A percentile compares a stretch with the other conserved stretches of the same genome.
phyloP scores from a whole-genome alignment of 2,113 vertebrate species.

The Pangasianodon gigas region DNA sequence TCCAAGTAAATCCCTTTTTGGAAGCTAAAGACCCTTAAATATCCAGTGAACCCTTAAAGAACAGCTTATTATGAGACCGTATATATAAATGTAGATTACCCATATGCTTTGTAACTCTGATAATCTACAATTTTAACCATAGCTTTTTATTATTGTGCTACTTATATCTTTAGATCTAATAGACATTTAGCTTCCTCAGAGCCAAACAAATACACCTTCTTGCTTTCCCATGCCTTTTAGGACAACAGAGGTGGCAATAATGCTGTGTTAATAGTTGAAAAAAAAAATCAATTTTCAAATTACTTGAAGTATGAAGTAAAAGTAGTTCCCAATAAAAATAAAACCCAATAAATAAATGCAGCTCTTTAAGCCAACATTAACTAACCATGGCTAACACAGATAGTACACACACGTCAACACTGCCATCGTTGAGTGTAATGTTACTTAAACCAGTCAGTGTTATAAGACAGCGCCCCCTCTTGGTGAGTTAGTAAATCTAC shows the following conservation, averaged over 20 bases:
- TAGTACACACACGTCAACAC: no score
- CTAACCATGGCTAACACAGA: no score
- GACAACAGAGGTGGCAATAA: no score
- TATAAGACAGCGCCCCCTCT: conserved; percentile 14
- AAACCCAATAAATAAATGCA: no score
- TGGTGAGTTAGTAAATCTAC: neutral
- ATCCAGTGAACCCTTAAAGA: neutral
- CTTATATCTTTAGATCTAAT: neutral
- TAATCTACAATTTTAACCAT: neutral
- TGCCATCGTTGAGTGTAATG: no score
- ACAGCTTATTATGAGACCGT: neutral
- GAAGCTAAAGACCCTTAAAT: neutral
- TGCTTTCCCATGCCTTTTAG: no score
- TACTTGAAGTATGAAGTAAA: no score
- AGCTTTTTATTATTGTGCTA: neutral
- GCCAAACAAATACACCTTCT: neutral
- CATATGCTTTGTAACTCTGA: neutral
- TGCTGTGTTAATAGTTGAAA: no score
- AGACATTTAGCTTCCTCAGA: neutral
- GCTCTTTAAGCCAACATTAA: no score
- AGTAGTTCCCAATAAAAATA: no score
- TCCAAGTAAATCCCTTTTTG: neutral
- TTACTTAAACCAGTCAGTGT: neutral
- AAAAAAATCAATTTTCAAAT: no score
- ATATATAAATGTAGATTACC: neutral